These are phyloP conservation scores for Melanaphis sacchari DNA, from an alignment of 1,140 invertebrate species.

Conservation along the genomic window DNA sequence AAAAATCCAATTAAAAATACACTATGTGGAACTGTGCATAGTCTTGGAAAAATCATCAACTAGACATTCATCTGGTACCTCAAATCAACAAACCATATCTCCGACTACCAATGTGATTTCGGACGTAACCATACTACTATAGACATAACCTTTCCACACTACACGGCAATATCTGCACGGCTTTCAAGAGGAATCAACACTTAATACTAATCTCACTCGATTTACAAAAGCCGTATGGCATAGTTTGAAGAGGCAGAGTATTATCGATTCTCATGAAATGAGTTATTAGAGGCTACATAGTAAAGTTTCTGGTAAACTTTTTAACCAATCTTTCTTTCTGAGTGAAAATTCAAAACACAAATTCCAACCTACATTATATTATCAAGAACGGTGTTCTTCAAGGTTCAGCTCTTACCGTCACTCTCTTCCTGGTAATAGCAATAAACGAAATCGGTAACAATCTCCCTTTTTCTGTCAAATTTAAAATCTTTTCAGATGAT, in stretches of 20 bases:
- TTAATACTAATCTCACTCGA: too few species aligned
- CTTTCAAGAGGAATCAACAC: too few species aligned
- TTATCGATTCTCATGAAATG: neutral
- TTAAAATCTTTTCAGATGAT: neutral
- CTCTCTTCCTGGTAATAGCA: neutral
- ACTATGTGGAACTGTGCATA: neutral
- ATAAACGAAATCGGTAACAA: neutral
- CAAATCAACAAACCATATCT: too few species aligned
- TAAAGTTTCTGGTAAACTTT: neutral
- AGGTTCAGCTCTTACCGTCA: neutral
- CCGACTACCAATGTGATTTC: too few species aligned
- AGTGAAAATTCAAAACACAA: neutral
- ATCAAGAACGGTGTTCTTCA: neutral
- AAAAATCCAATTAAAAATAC: too few species aligned
- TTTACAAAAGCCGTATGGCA: too few species aligned
- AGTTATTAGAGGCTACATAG: neutral
- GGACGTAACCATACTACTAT: too few species aligned
- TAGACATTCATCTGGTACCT: too few species aligned
- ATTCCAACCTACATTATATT: neutral
- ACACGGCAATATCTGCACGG: too few species aligned
- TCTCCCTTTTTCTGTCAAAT: neutral
- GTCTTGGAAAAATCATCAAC: neutral
- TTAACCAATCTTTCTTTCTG: neutral
- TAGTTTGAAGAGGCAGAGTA: neutral
- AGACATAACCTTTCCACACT: too few species aligned